phyloP scores from a whole-genome alignment of 2,888 invertebrate genomes.

The Drosophila hawaiiensis region DNA sequence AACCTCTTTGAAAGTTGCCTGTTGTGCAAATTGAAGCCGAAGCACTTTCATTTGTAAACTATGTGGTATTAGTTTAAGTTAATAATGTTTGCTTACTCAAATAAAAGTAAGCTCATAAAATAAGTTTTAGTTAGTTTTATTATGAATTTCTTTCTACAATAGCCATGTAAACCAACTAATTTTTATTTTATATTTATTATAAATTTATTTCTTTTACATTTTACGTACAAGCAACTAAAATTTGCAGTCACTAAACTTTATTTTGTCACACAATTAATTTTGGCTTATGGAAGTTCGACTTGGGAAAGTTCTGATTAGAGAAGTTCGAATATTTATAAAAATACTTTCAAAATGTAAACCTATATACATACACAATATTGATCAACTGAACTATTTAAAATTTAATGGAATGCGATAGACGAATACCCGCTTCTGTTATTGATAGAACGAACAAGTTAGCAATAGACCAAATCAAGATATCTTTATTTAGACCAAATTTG shows the following conservation, averaged over 20 bases:
- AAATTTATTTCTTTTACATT: not conserved
- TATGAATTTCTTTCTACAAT: not conserved
- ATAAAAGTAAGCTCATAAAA: not conserved
- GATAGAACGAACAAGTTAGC: not conserved
- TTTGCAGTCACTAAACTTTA: not conserved
- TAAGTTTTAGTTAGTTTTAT: not conserved
- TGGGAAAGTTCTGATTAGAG: not conserved
- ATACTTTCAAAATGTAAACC: not conserved
- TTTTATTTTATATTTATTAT: not conserved
- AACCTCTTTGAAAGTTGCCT: conserved; percentile 15
- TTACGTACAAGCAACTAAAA: not conserved
- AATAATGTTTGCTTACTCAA: not conserved
- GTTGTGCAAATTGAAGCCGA: conserved; percentile 17
- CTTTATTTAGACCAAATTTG: not conserved
- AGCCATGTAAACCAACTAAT: not conserved
- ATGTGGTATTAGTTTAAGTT: not conserved
- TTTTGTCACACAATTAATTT: not conserved
- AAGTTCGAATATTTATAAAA: not conserved
- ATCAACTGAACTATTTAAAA: not conserved
- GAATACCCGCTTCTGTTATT: not conserved
- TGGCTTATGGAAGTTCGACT: not conserved
- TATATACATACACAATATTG: not conserved
- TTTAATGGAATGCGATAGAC: not conserved
- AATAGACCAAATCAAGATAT: too few relatives aligned
- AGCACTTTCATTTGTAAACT: conserved; percentile 4